A percentile compares a stretch with the other conserved stretches of the same genome.
Evolutionary conservation across 2,797 vertebrate genomes (phyloP).

Genomic region (Australoheros facetus): DNA sequence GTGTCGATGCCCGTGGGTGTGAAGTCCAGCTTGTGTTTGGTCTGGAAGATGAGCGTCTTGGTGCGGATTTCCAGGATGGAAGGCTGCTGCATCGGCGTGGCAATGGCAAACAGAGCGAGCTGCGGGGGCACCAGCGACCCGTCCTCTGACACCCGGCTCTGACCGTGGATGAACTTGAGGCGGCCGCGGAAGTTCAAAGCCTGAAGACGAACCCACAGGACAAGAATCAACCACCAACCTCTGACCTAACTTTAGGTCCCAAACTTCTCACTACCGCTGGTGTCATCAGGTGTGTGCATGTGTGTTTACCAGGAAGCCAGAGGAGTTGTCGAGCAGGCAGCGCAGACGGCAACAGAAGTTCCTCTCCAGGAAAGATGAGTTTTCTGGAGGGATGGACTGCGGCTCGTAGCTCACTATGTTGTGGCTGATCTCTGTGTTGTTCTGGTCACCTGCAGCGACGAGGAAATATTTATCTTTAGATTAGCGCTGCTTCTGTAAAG

Average conservation of each 20-base stretch:
- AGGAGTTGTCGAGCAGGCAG: slow-evolving; percentile 88
- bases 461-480: not conserved
- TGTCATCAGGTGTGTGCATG: not conserved
- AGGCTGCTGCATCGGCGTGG: slow-evolving; percentile 80
- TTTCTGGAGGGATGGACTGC: slow-evolving; percentile 63
- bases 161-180: slow-evolving; percentile 82
- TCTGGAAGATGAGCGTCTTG: slow-evolving; percentile 85
- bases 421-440: slow-evolving; percentile 67
- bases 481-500: not conserved
- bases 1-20: slow-evolving; percentile 81
- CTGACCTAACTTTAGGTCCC: not conserved
- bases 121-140: slow-evolving; percentile 69
- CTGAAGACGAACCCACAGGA: slow-evolving; percentile 52
- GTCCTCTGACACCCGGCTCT: slow-evolving; percentile 67
- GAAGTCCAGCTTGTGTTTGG: slow-evolving; percentile 89
- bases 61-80: slow-evolving; percentile 85
- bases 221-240: not conserved
- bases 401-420: slow-evolving; percentile 70
- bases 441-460: slow-evolving; percentile 53
- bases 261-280: not conserved
- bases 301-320: slow-evolving; percentile 84
- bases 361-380: slow-evolving; percentile 80
- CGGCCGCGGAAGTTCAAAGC: slow-evolving; percentile 83
- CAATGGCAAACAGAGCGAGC: slow-evolving; percentile 83
- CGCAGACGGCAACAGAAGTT: slow-evolving; percentile 87